Conservation (phyloP, 2,888 invertebrate species). For the Iselma pallidipennis region DNA sequence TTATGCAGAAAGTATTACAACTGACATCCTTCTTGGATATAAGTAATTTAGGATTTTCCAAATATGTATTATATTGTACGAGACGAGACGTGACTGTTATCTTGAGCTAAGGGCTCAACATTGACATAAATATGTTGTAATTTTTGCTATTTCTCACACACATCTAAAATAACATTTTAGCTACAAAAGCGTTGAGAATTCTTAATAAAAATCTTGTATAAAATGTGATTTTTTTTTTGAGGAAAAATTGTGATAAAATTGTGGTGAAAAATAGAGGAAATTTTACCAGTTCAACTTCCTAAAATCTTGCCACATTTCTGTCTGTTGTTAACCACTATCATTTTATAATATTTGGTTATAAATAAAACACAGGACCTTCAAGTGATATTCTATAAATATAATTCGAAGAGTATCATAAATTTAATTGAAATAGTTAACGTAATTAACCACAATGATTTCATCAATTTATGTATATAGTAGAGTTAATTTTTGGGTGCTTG, state of each 20-base stretch:
- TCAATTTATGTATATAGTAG: not conserved
- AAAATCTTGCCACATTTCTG: not conserved
- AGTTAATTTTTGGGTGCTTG: no score
- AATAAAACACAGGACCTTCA: no score
- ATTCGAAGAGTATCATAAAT: not conserved
- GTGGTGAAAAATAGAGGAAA: not conserved
- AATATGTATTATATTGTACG: no score
- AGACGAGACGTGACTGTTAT: constrained; percentile 1
- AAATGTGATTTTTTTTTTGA: no score
- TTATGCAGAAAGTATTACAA: not conserved
- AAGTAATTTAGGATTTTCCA: not conserved
- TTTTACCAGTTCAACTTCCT: not conserved
- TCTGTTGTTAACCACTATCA: not conserved
- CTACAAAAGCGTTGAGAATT: no score
- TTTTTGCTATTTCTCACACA: no score
- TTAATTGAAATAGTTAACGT: not conserved
- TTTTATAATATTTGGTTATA: no score
- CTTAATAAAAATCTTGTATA: no score
- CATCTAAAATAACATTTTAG: no score
- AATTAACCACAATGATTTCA: not conserved
- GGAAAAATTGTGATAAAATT: no score
- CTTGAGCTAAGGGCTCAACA: not conserved
- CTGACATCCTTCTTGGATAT: not conserved
- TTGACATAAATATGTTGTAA: not conserved
- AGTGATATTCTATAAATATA: not conserved